Evolutionary conservation across 2,888 invertebrate species (phyloP).

Genomic region (Uloborus plumipes): DNA sequence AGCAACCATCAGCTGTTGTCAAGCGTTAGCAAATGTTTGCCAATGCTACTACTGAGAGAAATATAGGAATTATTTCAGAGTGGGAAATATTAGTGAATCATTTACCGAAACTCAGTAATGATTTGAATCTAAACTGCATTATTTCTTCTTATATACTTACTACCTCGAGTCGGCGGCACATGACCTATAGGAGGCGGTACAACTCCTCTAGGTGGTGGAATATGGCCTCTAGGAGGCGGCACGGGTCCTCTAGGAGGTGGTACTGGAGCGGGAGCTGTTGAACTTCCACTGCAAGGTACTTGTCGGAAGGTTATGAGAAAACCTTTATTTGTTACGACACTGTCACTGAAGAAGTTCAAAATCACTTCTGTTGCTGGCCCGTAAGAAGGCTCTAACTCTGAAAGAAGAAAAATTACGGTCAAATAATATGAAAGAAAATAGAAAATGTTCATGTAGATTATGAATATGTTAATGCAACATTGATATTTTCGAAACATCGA

Average conservation of each 20-base stretch:
- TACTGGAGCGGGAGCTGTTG: constrained; percentile 2
- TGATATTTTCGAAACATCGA: too few relatives aligned
- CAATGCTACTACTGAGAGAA: too few relatives aligned
- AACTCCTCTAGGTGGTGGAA: background rate
- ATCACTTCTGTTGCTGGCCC: constrained; percentile 55
- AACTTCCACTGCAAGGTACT: constrained; percentile 64
- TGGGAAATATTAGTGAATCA: too few relatives aligned
- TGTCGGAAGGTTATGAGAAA: constrained; percentile 66
- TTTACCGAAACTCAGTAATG: too few relatives aligned
- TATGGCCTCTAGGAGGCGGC: constrained; percentile 27
- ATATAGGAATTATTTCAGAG: too few relatives aligned
- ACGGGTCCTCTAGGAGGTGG: constrained; percentile 8
- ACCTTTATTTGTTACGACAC: constrained; percentile 59
- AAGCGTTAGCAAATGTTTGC: too few relatives aligned
- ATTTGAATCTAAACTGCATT: too few relatives aligned
- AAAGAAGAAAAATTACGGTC: background rate
- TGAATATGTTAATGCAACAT: too few relatives aligned
- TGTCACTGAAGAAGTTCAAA: constrained; percentile 66
- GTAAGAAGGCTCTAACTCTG: constrained; percentile 38
- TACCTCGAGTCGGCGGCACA: background rate
- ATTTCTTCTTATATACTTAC: background rate
- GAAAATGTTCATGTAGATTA: too few relatives aligned
- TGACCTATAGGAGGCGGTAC: constrained; percentile 28
- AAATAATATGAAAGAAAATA: too few relatives aligned
- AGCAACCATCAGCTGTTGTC: too few relatives aligned